Evolutionary conservation across 1,140 invertebrate genomes (phyloP).

Genomic region (Anadara kagoshimensis): DNA sequence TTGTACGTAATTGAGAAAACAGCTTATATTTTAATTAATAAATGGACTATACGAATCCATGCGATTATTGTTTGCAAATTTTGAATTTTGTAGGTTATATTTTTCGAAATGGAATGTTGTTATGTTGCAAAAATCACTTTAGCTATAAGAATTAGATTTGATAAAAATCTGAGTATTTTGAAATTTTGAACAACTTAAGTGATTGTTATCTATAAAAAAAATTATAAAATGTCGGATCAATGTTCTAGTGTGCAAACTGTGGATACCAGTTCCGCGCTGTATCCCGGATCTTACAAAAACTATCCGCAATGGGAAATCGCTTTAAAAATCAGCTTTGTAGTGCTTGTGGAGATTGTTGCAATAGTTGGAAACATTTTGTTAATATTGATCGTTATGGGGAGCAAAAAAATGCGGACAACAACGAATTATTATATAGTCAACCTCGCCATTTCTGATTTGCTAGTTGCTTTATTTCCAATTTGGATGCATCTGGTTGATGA

Average conservation of each 20-base stretch:
- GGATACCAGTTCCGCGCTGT: conserved; percentile 36
- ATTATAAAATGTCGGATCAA: neutral
- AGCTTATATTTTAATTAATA: too few relatives aligned
- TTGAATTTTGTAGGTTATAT: too few relatives aligned
- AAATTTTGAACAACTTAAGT: too few relatives aligned
- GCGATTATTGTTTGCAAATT: too few relatives aligned
- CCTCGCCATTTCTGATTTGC: conserved; percentile 81
- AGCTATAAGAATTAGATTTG: too few relatives aligned
- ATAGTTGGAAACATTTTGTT: conserved; percentile 63
- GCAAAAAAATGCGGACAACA: conserved; percentile 75
- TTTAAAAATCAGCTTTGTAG: conserved; percentile 55
- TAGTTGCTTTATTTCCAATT: conserved; percentile 73
- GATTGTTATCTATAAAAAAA: too few relatives aligned
- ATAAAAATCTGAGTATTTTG: too few relatives aligned
- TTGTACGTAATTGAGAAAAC: too few relatives aligned
- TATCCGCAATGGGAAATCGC: conserved; percentile 52
- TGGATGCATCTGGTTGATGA: conserved; percentile 69
- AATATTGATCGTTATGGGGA: conserved; percentile 58
- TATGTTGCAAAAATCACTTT: too few relatives aligned
- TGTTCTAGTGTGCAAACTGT: neutral
- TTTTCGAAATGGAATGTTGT: too few relatives aligned
- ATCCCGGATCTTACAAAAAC: conserved; percentile 37
- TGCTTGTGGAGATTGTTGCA: conserved; percentile 56
- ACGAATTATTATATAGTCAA: conserved; percentile 94
- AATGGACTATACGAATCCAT: too few relatives aligned